Conservation (phyloP, 2,113 vertebrate genomes). For the Austrofundulus limnaeus region DNA sequence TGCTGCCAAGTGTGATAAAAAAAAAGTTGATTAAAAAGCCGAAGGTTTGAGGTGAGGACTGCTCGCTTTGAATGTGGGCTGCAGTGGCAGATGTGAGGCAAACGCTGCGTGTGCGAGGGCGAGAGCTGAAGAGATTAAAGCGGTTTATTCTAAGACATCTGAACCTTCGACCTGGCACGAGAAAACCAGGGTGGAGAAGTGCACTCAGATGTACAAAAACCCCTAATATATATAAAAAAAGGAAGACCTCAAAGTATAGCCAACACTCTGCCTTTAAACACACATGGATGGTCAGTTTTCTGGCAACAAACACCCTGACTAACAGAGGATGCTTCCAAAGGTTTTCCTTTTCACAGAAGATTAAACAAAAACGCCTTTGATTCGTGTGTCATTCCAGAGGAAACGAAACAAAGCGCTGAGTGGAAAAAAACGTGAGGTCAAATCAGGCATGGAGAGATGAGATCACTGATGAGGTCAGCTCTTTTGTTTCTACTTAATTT, state of each 20-base stretch:
- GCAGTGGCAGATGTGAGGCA: slow-evolving; percentile 58
- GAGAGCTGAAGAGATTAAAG: slow-evolving; percentile 57
- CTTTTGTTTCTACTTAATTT: slow-evolving; percentile 46
- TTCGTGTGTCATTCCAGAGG: slow-evolving; percentile 48
- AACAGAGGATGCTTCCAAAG: slow-evolving; percentile 25
- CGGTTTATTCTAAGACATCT: slow-evolving; percentile 72
- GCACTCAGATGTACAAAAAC: slow-evolving; percentile 42
- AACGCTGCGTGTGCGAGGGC: slow-evolving; percentile 30
- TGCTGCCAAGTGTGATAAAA: slow-evolving; percentile 19
- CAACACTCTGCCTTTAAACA: slow-evolving; percentile 3
- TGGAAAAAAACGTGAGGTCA: slow-evolving; percentile 47
- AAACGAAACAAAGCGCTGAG: slow-evolving; percentile 24
- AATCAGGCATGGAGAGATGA: slow-evolving; percentile 55
- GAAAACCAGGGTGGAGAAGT: slow-evolving; percentile 49
- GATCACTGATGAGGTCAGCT: slow-evolving; percentile 65
- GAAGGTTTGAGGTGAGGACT: slow-evolving; percentile 55
- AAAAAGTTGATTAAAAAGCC: slow-evolving; percentile 71
- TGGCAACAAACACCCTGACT: slow-evolving; percentile 30
- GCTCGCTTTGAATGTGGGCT: slow-evolving; percentile 55
- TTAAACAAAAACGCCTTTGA: slow-evolving; percentile 53
- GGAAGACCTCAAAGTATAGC: slow-evolving; percentile 38
- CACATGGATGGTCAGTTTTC: slow-evolving; percentile 18
- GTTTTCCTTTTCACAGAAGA: slow-evolving; percentile 33
- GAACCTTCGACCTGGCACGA: slow-evolving; percentile 53
- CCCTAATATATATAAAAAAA: slow-evolving; percentile 33